Conservation (phyloP, 2,888 invertebrate genomes). For the Chymomyza caudatula region DNA sequence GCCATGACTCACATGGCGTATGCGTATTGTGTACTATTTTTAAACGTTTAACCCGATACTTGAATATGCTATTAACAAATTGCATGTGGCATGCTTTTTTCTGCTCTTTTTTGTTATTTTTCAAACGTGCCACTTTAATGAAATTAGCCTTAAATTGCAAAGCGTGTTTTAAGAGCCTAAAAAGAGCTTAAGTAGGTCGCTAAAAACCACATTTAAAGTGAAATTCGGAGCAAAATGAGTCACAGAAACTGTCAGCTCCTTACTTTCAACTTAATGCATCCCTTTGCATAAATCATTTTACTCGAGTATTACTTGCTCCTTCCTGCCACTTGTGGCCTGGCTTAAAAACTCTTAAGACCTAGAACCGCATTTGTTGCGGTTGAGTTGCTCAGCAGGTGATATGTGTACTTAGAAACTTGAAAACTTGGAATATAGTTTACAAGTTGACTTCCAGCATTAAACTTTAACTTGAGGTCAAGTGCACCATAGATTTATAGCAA, state of each 20-base stretch:
- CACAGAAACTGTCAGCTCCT: background rate
- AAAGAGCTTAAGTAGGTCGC: background rate
- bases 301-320: conserved; percentile 26
- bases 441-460: conserved; percentile 54
- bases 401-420: conserved; percentile 59
- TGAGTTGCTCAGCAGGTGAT: conserved; percentile 41
- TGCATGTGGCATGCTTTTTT: conserved; percentile 9
- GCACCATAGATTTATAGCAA: background rate
- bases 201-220: background rate
- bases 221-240: background rate
- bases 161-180: background rate
- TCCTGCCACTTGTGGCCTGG: conserved; percentile 38
- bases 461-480: conserved; percentile 40
- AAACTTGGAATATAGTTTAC: conserved; percentile 51
- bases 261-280: background rate
- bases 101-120: background rate
- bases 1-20: conserved; percentile 39
- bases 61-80: conserved; percentile 8
- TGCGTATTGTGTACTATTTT: conserved; percentile 30
- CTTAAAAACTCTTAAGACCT: conserved; percentile 39
- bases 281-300: conserved; percentile 43
- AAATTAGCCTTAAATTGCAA: background rate
- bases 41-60: conserved; percentile 2
- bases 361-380: conserved; percentile 54
- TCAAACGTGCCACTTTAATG: background rate